Base-by-base conservation (phyloP, 2,797 vertebrate species). In the Emys orbicularis region DNA sequence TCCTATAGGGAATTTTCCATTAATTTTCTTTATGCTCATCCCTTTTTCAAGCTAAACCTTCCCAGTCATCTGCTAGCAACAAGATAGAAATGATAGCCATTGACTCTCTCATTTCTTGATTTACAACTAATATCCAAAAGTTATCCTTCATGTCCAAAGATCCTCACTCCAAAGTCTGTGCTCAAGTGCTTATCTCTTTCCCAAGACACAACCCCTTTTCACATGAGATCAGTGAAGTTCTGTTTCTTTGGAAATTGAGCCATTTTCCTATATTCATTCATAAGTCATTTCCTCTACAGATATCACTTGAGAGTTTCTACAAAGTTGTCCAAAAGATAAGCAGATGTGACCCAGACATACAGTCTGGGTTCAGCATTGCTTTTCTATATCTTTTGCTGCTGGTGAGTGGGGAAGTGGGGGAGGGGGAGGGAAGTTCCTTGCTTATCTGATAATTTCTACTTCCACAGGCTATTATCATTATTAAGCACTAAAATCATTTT, bases 291-390 rank as follows among this genome's bases (percentile, higher is more conserved):
- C 85, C 93, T 86, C 80, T 89, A 41, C 44, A 86, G 59, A 90
- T 92, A 88, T 21, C 23, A 27, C 0, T 0, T 79, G 34, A 93
- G 27, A 86, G 10, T 65, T 79, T 21, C 83, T 27, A 23, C 4
- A 27, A 87, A 91, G 41, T 21, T 94, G 88, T 61, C 79, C 92
- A 93, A 81, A 94, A 5, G 61, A 93, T 88, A 95, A 95, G 88
- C 76, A 90, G 83, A 88, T 94, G 85, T 57, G 0, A 1, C 41
- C 89, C 85, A 83, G 53, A 25, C 41, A 23, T 37, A 9, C 8
- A 1, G 2, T 68, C 92, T 86, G 81, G 27, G 49, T 41, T 92
- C 76, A 81, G 31, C 0, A 0, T 37, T 0, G 0, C 31, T 81
- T 65, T 76, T 89, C 37, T 13, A 72, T 34, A 49, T 76, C 25